phyloP scores from a whole-genome alignment of 2,113 vertebrate species.

The Mesitornis unicolor region DNA sequence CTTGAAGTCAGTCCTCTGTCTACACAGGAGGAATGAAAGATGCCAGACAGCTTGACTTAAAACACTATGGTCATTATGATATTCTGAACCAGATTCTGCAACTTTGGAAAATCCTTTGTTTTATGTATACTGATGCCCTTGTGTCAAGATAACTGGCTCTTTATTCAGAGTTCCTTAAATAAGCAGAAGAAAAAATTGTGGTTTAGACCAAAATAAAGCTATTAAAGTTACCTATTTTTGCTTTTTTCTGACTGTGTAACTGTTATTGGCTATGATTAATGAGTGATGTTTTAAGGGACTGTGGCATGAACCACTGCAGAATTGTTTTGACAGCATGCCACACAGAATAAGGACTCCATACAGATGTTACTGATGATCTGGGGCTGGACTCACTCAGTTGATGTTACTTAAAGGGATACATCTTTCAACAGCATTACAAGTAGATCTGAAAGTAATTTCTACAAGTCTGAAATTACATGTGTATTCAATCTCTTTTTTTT shows the following conservation, averaged over 20 bases:
- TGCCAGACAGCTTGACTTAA: not conserved
- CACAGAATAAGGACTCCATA: not conserved
- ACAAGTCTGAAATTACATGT: not conserved
- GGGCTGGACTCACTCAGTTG: not conserved
- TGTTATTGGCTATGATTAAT: not conserved
- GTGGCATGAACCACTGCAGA: not conserved
- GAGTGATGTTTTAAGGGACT: not conserved
- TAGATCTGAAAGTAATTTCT: too few species aligned
- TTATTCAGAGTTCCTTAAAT: not conserved
- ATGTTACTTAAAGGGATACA: not conserved
- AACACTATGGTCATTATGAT: not conserved
- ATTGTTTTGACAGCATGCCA: not conserved
- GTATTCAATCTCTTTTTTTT: not conserved
- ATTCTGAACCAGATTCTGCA: not conserved
- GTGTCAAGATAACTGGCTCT: not conserved
- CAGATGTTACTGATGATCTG: not conserved
- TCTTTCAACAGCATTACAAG: not conserved
- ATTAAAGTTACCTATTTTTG: not conserved
- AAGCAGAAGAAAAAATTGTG: not conserved
- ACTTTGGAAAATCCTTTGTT: not conserved
- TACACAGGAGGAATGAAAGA: not conserved
- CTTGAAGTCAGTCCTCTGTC: not conserved
- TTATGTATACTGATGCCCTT: rapidly evolving
- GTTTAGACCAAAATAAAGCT: not conserved
- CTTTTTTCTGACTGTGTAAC: not conserved